Evolutionary conservation across 2,113 vertebrate genomes (phyloP), one percentile per base, ranked within the genome.

Genomic region (Catharus bicknelli): DNA sequence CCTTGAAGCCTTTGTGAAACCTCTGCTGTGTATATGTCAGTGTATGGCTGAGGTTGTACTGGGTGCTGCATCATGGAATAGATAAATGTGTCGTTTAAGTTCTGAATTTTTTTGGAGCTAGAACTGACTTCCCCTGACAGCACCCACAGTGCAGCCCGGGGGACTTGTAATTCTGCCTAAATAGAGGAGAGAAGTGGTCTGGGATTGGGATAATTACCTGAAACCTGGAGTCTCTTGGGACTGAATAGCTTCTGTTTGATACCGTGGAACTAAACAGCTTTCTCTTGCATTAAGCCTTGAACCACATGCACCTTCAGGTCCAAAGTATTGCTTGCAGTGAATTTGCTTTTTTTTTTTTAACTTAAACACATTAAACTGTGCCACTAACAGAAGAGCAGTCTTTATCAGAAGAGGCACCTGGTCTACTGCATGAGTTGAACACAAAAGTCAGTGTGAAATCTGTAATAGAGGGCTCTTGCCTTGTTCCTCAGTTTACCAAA

Each of bases 1-100:
- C 15, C 54, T 32, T 42, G 36, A 57, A 57, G 80, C 36, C 30
- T 43, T 43, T 68, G 16, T 57, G 70, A 57, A 64, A 17, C 13
- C 6, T 45, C 30, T 1, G 0, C 48, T 61, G n/a, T 7, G 0
- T 43, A 7, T 21, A 66, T 69, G 34, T 26, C 29, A 43, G 13
- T 1, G 0, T 12, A 9, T 2, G 13, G 14, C 29, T 36, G n/a
- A 38, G 40, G 10, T 29, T 2, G 0, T 40, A 6, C 18, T 29
- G 34, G 4, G 2, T 50, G 22, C 55, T 45, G 36, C 45, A 32
- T 45, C 16, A 1, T 2, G 5, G 45, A 16, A 11, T 20, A 2
- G 13, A 10, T 21, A 25, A 26, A 21, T 16, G 22, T 32, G 79
- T 51, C 25, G 0, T 48, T 0, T 7, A 42, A 43, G 23, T 59